phyloP scores from a whole-genome alignment of 2,797 vertebrate genomes.

The Lepilemur septentrionalis region DNA sequence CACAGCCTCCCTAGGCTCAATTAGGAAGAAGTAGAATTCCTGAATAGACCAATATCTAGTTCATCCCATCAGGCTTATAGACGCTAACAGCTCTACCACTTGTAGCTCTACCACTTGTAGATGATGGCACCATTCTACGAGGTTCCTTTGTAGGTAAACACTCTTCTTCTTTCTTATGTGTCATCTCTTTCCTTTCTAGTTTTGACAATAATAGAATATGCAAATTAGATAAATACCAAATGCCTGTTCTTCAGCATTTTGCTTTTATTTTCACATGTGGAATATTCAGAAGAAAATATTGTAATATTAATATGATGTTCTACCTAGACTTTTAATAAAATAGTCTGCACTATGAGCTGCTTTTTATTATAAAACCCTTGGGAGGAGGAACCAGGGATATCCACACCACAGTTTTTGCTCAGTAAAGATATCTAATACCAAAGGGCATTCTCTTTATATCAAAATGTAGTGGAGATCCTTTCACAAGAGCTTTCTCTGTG shows the following conservation, averaged over 20 bases:
- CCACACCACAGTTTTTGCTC: not conserved
- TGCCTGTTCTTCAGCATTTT: not conserved
- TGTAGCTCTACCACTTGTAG: not conserved
- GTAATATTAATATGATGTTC: not conserved
- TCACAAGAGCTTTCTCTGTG: not conserved
- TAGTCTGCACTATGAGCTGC: not conserved
- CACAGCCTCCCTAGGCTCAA: too few relatives aligned
- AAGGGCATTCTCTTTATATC: not conserved
- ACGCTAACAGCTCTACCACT: not conserved
- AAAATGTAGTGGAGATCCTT: not conserved
- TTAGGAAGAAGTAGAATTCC: too few relatives aligned
- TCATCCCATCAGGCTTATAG: not conserved
- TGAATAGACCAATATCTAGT: too few relatives aligned
- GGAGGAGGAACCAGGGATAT: accelerated
- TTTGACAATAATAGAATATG: not conserved
- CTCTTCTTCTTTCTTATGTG: not conserved
- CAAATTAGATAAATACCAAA: not conserved
- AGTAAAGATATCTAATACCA: not conserved
- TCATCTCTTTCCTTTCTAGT: not conserved
- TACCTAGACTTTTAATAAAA: not conserved
- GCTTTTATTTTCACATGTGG: not conserved
- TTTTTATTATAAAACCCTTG: not conserved
- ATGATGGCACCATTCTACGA: not conserved
- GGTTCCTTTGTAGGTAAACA: not conserved
- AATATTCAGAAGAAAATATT: not conserved